Conservation (phyloP, 2,888 invertebrate genomes). For the Tiphia femorata region DNA sequence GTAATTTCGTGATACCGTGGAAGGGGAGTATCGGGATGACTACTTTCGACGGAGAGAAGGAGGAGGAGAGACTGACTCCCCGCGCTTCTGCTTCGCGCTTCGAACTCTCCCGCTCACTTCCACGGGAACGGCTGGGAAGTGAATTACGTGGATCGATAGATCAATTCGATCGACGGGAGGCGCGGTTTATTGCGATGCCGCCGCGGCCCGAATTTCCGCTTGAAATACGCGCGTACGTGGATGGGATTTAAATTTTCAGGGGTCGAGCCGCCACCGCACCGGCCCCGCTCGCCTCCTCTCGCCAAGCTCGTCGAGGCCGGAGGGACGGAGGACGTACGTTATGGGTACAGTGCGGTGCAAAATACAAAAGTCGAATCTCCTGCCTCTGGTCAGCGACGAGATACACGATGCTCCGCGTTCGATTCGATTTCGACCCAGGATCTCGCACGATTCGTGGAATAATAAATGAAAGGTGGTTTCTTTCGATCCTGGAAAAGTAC, state of each 20-base stretch:
- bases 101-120: conserved; percentile 13
- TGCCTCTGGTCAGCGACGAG: no score
- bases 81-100: no score
- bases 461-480: no score
- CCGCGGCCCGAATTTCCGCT: conserved; percentile 30
- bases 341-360: background rate
- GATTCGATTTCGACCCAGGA: no score
- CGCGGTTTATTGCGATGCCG: conserved; percentile 15
- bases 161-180: conserved; percentile 17
- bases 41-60: background rate
- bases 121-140: conserved; percentile 16
- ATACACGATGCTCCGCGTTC: no score
- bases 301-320: background rate
- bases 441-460: no score
- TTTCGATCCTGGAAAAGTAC: no score
- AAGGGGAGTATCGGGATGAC: conserved; percentile 7
- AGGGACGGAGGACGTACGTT: conserved; percentile 17
- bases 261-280: conserved; percentile 9
- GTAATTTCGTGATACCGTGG: conserved; percentile 11
- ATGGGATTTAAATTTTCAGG: conserved; percentile 33
- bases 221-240: conserved; percentile 29
- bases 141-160: conserved; percentile 31
- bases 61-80: conserved; percentile 6
- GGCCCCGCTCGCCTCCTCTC: background rate
- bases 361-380: no score